Conservation (phyloP, 1,140 invertebrate genomes). For the Hetaerina americana region DNA sequence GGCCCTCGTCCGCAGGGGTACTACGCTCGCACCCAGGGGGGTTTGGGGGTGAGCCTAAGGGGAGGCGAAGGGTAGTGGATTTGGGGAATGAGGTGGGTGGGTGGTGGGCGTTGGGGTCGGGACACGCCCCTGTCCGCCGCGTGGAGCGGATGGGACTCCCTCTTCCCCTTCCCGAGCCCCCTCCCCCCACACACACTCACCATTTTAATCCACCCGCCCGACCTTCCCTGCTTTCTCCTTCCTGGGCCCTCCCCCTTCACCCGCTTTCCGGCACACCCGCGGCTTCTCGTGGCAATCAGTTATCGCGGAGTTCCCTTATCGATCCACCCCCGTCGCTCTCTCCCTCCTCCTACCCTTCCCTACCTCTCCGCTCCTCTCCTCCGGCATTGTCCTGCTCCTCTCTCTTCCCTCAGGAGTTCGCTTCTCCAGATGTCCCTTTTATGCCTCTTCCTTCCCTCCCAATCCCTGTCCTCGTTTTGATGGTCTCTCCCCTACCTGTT, state of each 20-base stretch:
- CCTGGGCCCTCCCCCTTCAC: neutral
- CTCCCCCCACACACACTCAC: too few relatives aligned
- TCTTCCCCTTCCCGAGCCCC: too few relatives aligned
- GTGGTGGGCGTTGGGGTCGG: neutral
- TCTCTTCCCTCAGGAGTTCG: too few relatives aligned
- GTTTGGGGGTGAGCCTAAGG: neutral
- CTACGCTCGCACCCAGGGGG: neutral
- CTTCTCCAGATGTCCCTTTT: too few relatives aligned
- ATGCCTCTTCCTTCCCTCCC: too few relatives aligned
- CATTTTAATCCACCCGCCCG: too few relatives aligned
- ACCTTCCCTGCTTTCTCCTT: too few relatives aligned
- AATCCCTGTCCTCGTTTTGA: too few relatives aligned
- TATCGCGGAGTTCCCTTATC: neutral
- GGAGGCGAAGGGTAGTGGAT: too few relatives aligned
- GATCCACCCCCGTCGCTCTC: neutral
- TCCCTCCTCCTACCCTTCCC: neutral
- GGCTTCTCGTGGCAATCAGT: neutral
- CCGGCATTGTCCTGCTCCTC: too few relatives aligned
- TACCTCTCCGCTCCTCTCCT: too few relatives aligned
- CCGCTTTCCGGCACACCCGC: neutral
- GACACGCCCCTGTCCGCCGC: neutral
- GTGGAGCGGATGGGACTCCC: neutral
- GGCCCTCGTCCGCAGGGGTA: neutral
- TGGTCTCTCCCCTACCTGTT: too few relatives aligned
- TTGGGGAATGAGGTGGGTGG: slow-evolving; percentile 3